phyloP scores from a whole-genome alignment of 1,140 invertebrate species.

The Theocolax elegans region DNA sequence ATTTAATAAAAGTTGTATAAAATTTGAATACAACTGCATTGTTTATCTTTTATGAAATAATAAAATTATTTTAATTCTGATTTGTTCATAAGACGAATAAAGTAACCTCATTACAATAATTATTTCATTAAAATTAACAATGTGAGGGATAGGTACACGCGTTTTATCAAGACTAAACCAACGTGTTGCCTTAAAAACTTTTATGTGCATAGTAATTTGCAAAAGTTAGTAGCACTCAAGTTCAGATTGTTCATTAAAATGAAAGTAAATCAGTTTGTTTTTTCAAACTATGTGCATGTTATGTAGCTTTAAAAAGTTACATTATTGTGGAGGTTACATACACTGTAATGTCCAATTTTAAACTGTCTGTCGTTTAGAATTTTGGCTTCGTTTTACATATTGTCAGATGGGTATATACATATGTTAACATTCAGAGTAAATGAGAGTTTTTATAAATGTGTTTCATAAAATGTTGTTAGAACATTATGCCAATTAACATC shows the following conservation, averaged over 20 bases:
- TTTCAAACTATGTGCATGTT: slow-evolving; percentile 9
- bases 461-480: slow-evolving; percentile 16
- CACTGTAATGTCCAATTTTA: neutral
- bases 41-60: slow-evolving; percentile 1
- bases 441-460: slow-evolving; percentile 30
- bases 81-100: too few species aligned
- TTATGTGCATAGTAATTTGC: slow-evolving; percentile 45
- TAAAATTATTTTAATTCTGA: neutral
- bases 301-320: slow-evolving; percentile 24
- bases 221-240: slow-evolving; percentile 49
- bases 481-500: slow-evolving; percentile 33
- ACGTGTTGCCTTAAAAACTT: slow-evolving; percentile 52
- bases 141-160: slow-evolving; percentile 19
- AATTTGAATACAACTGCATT: slow-evolving; percentile 28
- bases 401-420: slow-evolving; percentile 24
- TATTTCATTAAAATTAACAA: slow-evolving; percentile 16
- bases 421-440: slow-evolving; percentile 17
- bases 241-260: slow-evolving; percentile 46
- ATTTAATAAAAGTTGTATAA: neutral
- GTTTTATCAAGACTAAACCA: slow-evolving; percentile 51
- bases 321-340: slow-evolving; percentile 8
- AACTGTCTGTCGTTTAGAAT: slow-evolving; percentile 31
- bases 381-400: slow-evolving; percentile 25
- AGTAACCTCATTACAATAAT: slow-evolving; percentile 5
- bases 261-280: slow-evolving; percentile 38